phyloP scores from a whole-genome alignment of 2,113 vertebrate species.

The Mustelus asterias region DNA sequence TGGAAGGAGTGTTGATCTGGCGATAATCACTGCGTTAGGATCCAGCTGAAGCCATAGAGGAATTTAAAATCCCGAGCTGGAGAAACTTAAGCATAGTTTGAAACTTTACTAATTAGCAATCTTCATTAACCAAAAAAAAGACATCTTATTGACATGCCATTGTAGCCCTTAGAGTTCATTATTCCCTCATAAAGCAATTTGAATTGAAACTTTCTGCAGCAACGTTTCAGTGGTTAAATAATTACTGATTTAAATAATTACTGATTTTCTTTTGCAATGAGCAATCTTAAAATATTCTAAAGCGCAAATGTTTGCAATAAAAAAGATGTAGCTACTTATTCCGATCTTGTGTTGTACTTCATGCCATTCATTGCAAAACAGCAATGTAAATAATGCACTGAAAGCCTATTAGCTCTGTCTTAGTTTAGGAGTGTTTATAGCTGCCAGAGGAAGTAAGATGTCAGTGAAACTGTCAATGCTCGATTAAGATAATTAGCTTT shows the following conservation, averaged over 20 bases:
- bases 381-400: conserved; percentile 61
- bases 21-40: neutral
- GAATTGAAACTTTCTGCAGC: neutral
- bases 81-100: neutral
- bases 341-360: neutral
- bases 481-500: conserved; percentile 69
- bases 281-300: neutral
- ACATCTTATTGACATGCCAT: neutral
- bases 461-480: conserved; percentile 63
- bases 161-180: neutral
- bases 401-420: conserved; percentile 58
- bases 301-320: neutral
- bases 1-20: neutral
- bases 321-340: neutral
- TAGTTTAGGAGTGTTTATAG: conserved; percentile 64
- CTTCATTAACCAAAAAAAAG: neutral
- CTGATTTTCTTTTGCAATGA: neutral
- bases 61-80: neutral
- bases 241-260: neutral
- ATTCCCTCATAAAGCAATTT: neutral
- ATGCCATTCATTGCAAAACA: conserved; percentile 54
- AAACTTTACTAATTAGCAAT: neutral
- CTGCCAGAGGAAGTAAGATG: conserved; percentile 66
- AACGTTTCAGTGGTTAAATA: neutral
- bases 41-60: neutral